Evolutionary conservation across 2,888 invertebrate species (phyloP).

Genomic region (Caenorhabditis sulstoni): DNA sequence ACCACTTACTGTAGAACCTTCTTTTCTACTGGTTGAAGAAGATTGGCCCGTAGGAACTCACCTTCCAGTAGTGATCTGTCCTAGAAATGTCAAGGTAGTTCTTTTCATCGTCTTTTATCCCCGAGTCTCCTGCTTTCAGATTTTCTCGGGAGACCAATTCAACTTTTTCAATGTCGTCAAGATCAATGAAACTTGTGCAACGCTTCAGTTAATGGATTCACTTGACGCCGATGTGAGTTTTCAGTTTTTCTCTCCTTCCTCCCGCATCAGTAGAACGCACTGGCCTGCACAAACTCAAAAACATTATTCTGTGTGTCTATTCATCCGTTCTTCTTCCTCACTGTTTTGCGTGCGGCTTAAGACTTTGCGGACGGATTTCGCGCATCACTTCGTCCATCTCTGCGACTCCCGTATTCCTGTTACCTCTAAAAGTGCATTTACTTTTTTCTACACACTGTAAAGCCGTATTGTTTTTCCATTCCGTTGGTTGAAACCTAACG

Average conservation of each 20-base stretch:
- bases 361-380: conserved; percentile 40
- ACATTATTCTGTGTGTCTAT: not conserved
- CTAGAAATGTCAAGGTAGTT: conserved; percentile 55
- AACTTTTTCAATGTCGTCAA: conserved; percentile 66
- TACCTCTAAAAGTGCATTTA: no score
- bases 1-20: conserved; percentile 69
- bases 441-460: no score
- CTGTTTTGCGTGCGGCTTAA: conserved; percentile 35
- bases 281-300: not conserved
- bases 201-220: conserved; percentile 65
- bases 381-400: conserved; percentile 47
- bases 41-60: conserved; percentile 72
- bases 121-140: conserved; percentile 24
- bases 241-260: not conserved
- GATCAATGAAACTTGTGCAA: conserved; percentile 72
- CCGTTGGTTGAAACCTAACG: no score
- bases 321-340: not conserved
- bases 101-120: not conserved
- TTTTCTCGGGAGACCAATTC: conserved; percentile 67
- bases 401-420: not conserved
- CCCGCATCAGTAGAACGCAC: not conserved
- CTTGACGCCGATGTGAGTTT: conserved; percentile 78
- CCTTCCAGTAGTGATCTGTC: conserved; percentile 73
- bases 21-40: conserved; percentile 75
- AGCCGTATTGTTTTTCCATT: no score